These are phyloP conservation scores for Lycocorax pyrrhopterus DNA, from an alignment of 2,113 vertebrate genomes.

Conservation along the genomic window DNA sequence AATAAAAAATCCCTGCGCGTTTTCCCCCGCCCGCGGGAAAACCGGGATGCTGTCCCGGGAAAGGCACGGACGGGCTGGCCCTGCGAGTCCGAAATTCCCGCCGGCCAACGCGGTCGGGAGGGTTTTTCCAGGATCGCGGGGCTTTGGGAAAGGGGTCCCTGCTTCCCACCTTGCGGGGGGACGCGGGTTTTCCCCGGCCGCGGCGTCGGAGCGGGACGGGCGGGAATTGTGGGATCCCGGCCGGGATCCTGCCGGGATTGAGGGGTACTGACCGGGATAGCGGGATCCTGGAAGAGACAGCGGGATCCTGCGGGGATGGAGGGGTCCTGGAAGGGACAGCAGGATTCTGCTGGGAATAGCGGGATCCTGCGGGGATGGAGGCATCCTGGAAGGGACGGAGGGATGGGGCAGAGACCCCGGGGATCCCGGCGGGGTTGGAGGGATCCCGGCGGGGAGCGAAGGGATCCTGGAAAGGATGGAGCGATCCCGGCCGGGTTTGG, in stretches of 20 bases:
- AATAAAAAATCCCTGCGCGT: neutral
- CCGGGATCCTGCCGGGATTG: neutral
- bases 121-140: neutral
- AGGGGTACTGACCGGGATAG: no score
- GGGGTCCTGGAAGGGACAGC: neutral
- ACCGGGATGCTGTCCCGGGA: neutral
- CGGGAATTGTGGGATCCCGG: neutral
- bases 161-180: neutral
- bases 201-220: neutral
- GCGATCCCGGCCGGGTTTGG: neutral
- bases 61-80: neutral
- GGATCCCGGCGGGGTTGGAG: neutral
- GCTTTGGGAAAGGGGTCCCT: neutral
- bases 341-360: neutral
- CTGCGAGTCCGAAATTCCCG: neutral
- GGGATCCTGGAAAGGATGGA: neutral
- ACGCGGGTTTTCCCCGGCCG: neutral
- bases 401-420: neutral
- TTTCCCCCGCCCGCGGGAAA: neutral
- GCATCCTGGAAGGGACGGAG: neutral
- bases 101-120: neutral
- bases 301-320: neutral
- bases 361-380: neutral
- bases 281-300: neutral
- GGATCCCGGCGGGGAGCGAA: neutral